phyloP scores from a whole-genome alignment of 1,140 invertebrate genomes.

The Cryptotermes secundus region DNA sequence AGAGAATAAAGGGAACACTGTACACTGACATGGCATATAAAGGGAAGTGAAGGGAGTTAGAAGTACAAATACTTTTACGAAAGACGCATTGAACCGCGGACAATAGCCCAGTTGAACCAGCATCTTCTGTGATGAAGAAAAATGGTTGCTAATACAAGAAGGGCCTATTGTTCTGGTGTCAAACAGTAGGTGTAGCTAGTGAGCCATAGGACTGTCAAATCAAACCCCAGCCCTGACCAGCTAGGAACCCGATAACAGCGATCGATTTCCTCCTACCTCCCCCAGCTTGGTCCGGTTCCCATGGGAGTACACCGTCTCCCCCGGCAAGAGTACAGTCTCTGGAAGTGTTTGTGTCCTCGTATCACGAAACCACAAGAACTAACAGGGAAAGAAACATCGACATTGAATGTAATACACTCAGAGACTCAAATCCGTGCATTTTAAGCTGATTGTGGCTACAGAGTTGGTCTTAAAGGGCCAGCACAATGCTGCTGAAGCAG shows the following conservation, averaged over 20 bases:
- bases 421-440: too few species aligned
- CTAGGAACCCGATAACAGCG: neutral
- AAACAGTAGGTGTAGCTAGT: neutral
- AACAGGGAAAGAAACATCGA: too few species aligned
- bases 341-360: neutral
- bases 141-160: neutral
- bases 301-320: neutral
- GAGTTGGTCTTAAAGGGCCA: too few species aligned
- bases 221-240: neutral
- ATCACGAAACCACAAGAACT: too few species aligned
- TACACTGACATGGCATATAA: neutral
- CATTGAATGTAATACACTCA: too few species aligned
- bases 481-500: too few species aligned
- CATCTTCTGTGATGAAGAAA: neutral
- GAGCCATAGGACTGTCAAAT: neutral
- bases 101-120: neutral
- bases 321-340: neutral
- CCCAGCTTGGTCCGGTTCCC: neutral
- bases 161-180: neutral
- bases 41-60: neutral
- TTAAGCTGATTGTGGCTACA: too few species aligned
- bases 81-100: neutral
- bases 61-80: slow-evolving; percentile 9
- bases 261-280: neutral
- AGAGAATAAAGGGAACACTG: neutral